A percentile compares a stretch with the other conserved stretches of the same genome.
These are phyloP conservation scores for Xenotilapia caudafasciata DNA, from an alignment of 2,113 vertebrate genomes.

Conservation along the genomic window DNA sequence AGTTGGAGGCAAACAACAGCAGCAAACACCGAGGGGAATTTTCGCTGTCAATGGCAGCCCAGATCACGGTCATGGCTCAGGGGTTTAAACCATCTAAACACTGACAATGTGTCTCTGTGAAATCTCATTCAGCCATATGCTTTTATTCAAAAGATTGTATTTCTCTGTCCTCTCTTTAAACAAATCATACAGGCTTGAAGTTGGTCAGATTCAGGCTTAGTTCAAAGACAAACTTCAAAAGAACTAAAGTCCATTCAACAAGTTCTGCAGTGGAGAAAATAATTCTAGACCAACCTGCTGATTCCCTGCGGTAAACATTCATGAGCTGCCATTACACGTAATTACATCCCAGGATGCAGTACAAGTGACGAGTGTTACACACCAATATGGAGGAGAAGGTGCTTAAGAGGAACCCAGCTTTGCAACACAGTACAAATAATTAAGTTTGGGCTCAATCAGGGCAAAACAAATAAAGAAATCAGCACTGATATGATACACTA, in stretches of 20 bases:
- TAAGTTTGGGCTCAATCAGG: background rate
- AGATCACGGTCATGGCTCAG: slow-evolving; percentile 41
- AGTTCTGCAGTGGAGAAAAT: background rate
- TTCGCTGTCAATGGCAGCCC: slow-evolving; percentile 28
- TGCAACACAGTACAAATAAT: background rate
- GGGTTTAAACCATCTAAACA: slow-evolving; percentile 23
- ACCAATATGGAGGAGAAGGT: slow-evolving; percentile 29
- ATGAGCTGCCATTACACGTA: slow-evolving; percentile 22
- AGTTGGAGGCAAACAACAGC: slow-evolving; percentile 33
- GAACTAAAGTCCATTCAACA: slow-evolving; percentile 30
- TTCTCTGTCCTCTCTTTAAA: background rate
- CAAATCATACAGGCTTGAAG: background rate
- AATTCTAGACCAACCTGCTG: background rate
- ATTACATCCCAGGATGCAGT: slow-evolving; percentile 1
- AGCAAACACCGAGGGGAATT: slow-evolving; percentile 24
- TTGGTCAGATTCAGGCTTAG: background rate
- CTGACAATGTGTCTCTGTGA: slow-evolving; percentile 38
- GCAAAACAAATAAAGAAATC: background rate
- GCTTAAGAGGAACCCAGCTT: background rate
- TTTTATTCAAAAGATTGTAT: slow-evolving; percentile 1
- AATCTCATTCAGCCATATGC: slow-evolving; percentile 33
- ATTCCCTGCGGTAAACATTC: slow-evolving; percentile 9
- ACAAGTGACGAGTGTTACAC: slow-evolving; percentile 11
- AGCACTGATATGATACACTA: background rate
- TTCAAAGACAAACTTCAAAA: slow-evolving; percentile 13